These are phyloP conservation scores for Pogonocichla stellata DNA, from an alignment of 2,113 vertebrate species.

Conservation along the genomic window DNA sequence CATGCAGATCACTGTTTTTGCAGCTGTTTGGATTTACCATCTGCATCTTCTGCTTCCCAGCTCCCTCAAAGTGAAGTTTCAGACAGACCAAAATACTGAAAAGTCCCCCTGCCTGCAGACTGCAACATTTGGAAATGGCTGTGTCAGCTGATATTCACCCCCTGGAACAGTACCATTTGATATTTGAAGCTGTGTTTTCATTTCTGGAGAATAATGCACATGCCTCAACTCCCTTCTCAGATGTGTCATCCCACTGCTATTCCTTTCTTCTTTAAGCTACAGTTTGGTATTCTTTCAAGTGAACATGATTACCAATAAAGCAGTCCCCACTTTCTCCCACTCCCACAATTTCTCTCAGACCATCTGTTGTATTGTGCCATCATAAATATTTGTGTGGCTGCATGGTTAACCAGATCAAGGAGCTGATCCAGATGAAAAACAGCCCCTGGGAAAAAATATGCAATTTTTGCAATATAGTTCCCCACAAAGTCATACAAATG, in stretches of 20 bases:
- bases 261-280: conserved; percentile 6
- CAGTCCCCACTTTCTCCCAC: background rate
- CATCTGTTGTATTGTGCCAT: conserved; percentile 34
- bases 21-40: background rate
- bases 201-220: conserved; percentile 11
- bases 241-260: conserved; percentile 23
- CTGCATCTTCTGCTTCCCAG: background rate
- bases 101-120: background rate
- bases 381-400: conserved; percentile 38
- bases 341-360: conserved; percentile 9
- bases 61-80: background rate
- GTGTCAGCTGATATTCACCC: background rate
- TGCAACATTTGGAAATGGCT: background rate
- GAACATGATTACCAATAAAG: background rate
- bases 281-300: conserved; percentile 5
- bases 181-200: background rate
- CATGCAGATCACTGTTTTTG: background rate
- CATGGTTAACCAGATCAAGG: background rate
- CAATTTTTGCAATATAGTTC: background rate
- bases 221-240: background rate
- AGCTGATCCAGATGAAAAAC: conserved; percentile 11
- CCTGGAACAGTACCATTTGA: background rate
- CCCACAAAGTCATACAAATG: conserved; percentile 20
- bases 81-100: background rate
- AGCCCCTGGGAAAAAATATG: background rate